Percentiles rank a stretch among this genome's conserved stretches.
These are phyloP conservation scores for Hypomesus transpacificus DNA, from an alignment of 2,113 vertebrate species.

Conservation along the genomic window DNA sequence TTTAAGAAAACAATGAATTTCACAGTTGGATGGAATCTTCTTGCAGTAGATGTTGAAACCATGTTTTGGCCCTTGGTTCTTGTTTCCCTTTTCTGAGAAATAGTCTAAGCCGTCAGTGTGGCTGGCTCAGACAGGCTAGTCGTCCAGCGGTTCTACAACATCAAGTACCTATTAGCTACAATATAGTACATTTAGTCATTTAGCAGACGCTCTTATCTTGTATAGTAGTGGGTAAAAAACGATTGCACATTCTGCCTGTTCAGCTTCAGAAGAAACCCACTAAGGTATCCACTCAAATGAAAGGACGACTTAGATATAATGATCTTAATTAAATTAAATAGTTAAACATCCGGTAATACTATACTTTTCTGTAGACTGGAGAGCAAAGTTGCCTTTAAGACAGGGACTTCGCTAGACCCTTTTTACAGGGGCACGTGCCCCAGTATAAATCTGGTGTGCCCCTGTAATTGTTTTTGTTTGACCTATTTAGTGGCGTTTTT, in stretches of 20 bases:
- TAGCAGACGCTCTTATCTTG: too few species aligned
- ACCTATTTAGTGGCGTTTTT: too few species aligned
- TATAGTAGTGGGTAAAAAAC: too few species aligned
- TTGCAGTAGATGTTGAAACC: background rate
- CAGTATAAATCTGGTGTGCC: too few species aligned
- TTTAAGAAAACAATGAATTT: too few species aligned
- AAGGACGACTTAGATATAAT: background rate
- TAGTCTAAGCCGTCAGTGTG: slow-evolving; percentile 10
- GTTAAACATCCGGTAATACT: background rate
- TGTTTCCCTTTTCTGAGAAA: slow-evolving; percentile 1
- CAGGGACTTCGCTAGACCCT: too few species aligned
- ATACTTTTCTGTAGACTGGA: background rate
- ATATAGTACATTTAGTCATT: background rate
- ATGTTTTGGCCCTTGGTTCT: background rate
- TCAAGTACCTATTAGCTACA: background rate
- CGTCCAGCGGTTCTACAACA: slow-evolving; percentile 19
- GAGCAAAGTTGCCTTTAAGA: background rate
- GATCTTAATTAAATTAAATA: background rate
- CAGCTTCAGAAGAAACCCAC: background rate
- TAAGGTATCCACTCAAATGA: background rate
- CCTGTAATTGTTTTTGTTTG: too few species aligned
- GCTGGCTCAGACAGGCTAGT: slow-evolving; percentile 2
- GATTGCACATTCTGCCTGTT: too few species aligned
- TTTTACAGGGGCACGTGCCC: too few species aligned
- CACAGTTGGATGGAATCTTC: background rate